Evolutionary conservation across 1,140 invertebrate genomes (phyloP).

Genomic region (Drosophila baimaii): DNA sequence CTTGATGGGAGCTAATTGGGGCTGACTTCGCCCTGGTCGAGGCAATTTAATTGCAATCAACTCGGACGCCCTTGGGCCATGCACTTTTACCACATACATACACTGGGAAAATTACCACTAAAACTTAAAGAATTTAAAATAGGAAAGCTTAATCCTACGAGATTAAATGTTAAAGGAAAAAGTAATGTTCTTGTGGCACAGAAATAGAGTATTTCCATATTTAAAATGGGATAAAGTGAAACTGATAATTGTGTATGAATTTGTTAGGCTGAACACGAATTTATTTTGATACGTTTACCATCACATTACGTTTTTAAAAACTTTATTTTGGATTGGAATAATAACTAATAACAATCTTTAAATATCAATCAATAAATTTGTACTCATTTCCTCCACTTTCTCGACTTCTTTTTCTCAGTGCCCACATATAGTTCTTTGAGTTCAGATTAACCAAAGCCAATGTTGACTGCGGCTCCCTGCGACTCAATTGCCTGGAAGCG

Average conservation of each 20-base stretch:
- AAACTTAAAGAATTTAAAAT: background rate
- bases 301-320: no score
- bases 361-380: no score
- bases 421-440: conserved; percentile 19
- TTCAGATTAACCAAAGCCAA: conserved; percentile 22
- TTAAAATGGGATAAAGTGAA: no score
- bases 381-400: no score
- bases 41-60: conserved; percentile 65
- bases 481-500: conserved; percentile 34
- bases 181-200: rapidly evolving
- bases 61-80: conserved; percentile 11
- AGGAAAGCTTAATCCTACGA: background rate
- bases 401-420: background rate
- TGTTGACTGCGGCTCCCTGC: conserved; percentile 4
- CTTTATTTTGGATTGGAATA: no score
- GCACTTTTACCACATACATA: conserved; percentile 15
- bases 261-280: no score
- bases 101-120: background rate
- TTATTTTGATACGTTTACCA: no score
- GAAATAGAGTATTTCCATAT: no score
- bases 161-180: background rate
- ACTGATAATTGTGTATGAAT: no score
- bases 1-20: conserved; percentile 65
- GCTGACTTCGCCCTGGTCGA: conserved; percentile 24
- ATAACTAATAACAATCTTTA: no score